These are phyloP conservation scores for Epinotia brunnichana DNA, from an alignment of 2,888 invertebrate species.

Conservation along the genomic window DNA sequence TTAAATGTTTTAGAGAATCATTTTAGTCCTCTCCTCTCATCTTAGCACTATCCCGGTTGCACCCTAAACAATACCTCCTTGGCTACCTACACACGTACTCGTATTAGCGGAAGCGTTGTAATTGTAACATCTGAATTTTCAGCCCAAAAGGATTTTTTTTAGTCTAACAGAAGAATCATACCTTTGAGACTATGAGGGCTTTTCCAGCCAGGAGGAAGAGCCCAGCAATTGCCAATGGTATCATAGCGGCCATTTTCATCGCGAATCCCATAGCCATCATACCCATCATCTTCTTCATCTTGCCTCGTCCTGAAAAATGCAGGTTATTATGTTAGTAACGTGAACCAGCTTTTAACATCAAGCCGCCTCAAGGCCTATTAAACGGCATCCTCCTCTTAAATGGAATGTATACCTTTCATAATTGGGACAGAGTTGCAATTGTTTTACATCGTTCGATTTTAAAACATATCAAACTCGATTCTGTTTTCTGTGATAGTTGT, in stretches of 20 bases:
- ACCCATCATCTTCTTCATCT: slow-evolving; percentile 96
- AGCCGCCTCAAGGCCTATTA: too few species aligned
- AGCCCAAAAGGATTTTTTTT: too few species aligned
- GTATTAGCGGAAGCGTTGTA: neutral
- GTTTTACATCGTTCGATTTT: too few species aligned
- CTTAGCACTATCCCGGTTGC: neutral
- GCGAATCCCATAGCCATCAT: slow-evolving; percentile 95
- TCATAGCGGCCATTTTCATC: slow-evolving; percentile 92
- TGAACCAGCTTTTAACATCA: neutral
- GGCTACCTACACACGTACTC: neutral
- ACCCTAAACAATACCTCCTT: neutral
- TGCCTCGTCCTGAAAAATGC: slow-evolving; percentile 87
- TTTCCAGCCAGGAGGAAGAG: slow-evolving; percentile 93
- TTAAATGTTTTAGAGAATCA: neutral
- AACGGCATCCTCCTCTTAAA: too few species aligned
- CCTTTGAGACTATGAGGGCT: slow-evolving; percentile 90
- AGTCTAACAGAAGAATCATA: slow-evolving; percentile 50
- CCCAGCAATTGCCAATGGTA: slow-evolving; percentile 91
- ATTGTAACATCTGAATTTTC: too few species aligned
- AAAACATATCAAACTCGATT: too few species aligned
- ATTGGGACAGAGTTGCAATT: too few species aligned
- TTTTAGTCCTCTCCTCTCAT: neutral
- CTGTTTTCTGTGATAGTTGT: too few species aligned
- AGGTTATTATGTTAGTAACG: slow-evolving; percentile 9
- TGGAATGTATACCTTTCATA: too few species aligned